Percentiles rank a stretch among this genome's conserved stretches.
Conservation (phyloP, 2,797 vertebrate species). For the Coranthus polyacanthus region DNA sequence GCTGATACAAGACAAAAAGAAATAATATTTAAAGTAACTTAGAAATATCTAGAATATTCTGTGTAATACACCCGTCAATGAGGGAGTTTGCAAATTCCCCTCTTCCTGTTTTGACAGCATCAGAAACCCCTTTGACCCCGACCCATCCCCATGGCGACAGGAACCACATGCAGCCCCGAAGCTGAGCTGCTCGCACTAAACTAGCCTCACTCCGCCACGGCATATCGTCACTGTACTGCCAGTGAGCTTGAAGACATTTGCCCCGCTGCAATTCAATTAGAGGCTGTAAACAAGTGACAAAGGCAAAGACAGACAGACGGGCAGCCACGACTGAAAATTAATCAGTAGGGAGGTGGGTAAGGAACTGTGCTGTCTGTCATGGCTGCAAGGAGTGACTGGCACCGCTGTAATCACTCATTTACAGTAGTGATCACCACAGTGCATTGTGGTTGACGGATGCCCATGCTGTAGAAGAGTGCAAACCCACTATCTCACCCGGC, state of each 20-base stretch:
- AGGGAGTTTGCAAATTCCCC: conserved; percentile 53
- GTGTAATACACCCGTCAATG: conserved; percentile 35
- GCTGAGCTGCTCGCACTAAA: conserved; percentile 60
- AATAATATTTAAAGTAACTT: too few relatives aligned
- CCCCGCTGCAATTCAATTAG: conserved; percentile 81
- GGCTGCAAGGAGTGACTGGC: conserved; percentile 66
- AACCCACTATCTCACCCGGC: conserved; percentile 52
- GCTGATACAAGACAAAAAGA: too few relatives aligned
- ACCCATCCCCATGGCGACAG: conserved; percentile 64
- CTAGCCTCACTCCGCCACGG: conserved; percentile 50
- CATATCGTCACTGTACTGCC: conserved; percentile 48
- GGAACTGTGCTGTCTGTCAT: conserved; percentile 71
- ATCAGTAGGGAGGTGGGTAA: conserved; percentile 66
- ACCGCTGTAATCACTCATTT: conserved; percentile 81
- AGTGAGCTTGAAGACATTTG: conserved; percentile 65
- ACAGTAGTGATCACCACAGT: conserved; percentile 77
- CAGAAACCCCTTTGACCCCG: conserved; percentile 59
- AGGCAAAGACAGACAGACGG: conserved; percentile 73
- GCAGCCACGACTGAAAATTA: conserved; percentile 68
- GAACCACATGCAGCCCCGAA: conserved; percentile 66
- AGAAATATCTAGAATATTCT: conserved; percentile 14
- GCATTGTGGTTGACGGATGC: conserved; percentile 72
- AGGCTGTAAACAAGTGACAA: conserved; percentile 79
- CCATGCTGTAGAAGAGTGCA: conserved; percentile 70
- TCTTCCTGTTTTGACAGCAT: conserved; percentile 73